Conservation (phyloP, 2,797 vertebrate genomes). For the Urocyon cinereoargenteus region DNA sequence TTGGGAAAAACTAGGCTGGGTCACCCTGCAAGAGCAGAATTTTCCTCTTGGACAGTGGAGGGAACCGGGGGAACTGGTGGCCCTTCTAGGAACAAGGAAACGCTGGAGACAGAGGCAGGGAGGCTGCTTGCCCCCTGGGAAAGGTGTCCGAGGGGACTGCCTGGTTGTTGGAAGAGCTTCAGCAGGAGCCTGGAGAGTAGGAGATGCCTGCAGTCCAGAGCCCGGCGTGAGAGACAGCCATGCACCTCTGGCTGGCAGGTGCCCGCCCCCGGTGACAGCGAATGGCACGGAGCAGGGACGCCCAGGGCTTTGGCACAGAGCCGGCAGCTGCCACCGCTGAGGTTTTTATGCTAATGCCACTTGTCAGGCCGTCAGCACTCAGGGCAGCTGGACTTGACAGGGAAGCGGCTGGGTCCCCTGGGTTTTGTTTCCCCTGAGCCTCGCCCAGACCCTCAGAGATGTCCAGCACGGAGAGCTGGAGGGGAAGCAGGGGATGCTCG, state of each 20-base stretch:
- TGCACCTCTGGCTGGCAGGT: slow-evolving; percentile 56
- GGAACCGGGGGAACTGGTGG: background rate
- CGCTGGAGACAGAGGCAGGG: background rate
- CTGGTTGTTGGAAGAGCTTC: background rate
- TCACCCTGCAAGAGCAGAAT: background rate
- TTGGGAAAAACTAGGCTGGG: background rate
- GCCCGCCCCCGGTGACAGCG: slow-evolving; percentile 54
- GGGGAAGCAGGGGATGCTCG: too few relatives aligned
- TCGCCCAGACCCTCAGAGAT: slow-evolving; percentile 42
- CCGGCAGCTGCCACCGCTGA: slow-evolving; percentile 58
- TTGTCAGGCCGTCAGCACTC: slow-evolving; percentile 69
- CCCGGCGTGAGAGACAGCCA: slow-evolving; percentile 64
- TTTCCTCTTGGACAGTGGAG: background rate
- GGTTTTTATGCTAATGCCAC: slow-evolving; percentile 74
- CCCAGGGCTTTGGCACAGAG: slow-evolving; percentile 72
- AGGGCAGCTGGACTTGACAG: slow-evolving; percentile 74
- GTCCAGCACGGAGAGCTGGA: background rate
- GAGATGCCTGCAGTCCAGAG: background rate
- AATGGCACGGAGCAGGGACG: slow-evolving; percentile 61
- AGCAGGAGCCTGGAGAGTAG: background rate
- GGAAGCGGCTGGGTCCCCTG: slow-evolving; percentile 61
- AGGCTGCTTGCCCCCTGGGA: background rate
- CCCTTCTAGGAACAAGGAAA: background rate
- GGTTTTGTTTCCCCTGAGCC: slow-evolving; percentile 58
- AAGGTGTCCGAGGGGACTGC: background rate